Base-by-base conservation (phyloP, 2,888 invertebrate species). In the Xylocampa areola region DNA sequence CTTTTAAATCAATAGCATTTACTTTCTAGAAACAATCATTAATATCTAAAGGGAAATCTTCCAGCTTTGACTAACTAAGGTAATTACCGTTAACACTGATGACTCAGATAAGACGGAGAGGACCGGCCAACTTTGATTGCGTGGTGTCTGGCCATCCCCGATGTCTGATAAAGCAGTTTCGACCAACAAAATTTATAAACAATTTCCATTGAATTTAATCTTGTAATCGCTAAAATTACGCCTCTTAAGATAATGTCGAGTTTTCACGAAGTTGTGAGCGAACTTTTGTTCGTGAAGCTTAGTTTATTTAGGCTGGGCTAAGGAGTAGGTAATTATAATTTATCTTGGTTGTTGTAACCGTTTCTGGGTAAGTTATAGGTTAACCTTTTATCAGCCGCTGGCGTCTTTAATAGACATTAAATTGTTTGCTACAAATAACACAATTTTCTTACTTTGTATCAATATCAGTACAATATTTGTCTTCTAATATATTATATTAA, bases 131-230 rank as follows among this genome's bases (percentile, higher is more conserved):
- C 29, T 61, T 61, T 37, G n/a, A 48, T 55, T 54, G 11, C 43
- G 21, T 47, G 48, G 30, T 39, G 37, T 44, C 25, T 8, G 41
- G 14, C 30, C 45, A 30, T 13, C 39, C 17, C n/a, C 11, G 41
- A 33, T 45, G 5, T 19, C 32, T 32, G 43, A 49, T 49, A 57
- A 44, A 36, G 17, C 37, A 49, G 33, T 40, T 47, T 32, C 5
- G 4, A 17, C 21, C 19, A 49, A 62, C 35, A 11, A 49, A 66
- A 52, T 61, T 36, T 36, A 21, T 40, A 44, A 66, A 65, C 63
- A 65, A 65, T 57, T 57, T 29, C 13, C 35, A 41, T 50, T 37
- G 13, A 57, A 32, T 25, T 40, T 39, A 43, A 65, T 57, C 49
- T 40, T 36, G 30, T 6, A 17, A 6, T 32, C 49, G 11, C 25